Percentiles rank a stretch among this genome's conserved stretches.
phyloP scores from a whole-genome alignment of 2,888 invertebrate species.

The Ctenicera cuprea region DNA sequence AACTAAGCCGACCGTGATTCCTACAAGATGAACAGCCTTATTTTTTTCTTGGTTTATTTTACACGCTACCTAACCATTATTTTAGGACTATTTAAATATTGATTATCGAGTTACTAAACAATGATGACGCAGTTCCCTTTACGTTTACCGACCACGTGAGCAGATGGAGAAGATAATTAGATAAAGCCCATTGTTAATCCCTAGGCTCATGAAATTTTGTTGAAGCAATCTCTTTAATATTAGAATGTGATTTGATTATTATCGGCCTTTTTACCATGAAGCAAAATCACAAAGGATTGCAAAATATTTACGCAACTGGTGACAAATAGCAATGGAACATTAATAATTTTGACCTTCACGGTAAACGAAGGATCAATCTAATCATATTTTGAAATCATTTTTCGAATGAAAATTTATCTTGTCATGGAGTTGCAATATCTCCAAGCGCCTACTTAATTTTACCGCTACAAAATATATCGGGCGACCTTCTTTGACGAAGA shows the following conservation, averaged over 20 bases:
- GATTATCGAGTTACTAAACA: constrained; percentile 22
- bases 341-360: constrained; percentile 39
- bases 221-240: not conserved
- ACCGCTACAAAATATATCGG: not conserved
- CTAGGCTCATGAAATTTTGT: not conserved
- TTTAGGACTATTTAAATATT: constrained; percentile 25
- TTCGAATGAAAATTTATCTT: constrained; percentile 10
- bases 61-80: constrained; percentile 9
- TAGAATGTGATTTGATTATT: constrained; percentile 3
- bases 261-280: constrained; percentile 1
- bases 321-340: constrained; percentile 20
- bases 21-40: constrained; percentile 22
- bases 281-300: constrained; percentile 15
- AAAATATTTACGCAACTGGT: constrained; percentile 37
- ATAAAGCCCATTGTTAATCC: constrained; percentile 4
- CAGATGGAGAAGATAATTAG: not conserved
- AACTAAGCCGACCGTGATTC: constrained; percentile 40
- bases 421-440: not conserved
- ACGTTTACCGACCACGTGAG: constrained; percentile 1
- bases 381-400: constrained; percentile 29
- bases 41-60: not conserved
- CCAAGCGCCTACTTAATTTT: constrained; percentile 1
- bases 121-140: constrained; percentile 12
- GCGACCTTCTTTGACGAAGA: constrained; percentile 13
- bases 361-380: constrained; percentile 27